Conservation (phyloP, 2,113 vertebrate species). For the Cyanistes caeruleus region DNA sequence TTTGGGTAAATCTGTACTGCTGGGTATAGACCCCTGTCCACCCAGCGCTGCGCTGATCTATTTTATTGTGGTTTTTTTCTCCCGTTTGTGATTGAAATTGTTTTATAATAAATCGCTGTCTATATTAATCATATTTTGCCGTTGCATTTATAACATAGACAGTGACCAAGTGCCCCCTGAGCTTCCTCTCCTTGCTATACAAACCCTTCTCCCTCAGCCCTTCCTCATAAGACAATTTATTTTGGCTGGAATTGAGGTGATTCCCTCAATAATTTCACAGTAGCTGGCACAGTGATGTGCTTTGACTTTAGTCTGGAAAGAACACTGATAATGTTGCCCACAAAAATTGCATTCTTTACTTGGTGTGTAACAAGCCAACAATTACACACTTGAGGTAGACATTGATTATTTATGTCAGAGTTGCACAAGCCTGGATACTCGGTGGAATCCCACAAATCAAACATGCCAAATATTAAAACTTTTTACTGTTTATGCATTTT, state of each 20-base stretch:
- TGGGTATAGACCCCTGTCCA: no score
- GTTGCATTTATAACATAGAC: no score
- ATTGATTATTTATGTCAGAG: background rate
- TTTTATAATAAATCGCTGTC: no score
- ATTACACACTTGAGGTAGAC: background rate
- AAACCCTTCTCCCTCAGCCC: background rate
- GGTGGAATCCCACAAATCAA: background rate
- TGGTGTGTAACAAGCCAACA: background rate
- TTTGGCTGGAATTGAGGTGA: background rate
- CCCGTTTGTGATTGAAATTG: no score
- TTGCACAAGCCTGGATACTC: background rate
- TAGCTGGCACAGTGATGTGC: background rate
- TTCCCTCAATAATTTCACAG: background rate
- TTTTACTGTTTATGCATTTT: background rate
- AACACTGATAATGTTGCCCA: background rate
- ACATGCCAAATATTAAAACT: background rate
- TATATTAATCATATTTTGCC: no score
- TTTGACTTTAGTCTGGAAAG: background rate
- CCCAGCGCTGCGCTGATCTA: no score
- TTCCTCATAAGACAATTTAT: background rate
- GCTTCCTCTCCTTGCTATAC: background rate
- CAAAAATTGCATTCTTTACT: background rate
- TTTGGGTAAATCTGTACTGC: no score
- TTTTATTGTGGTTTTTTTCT: no score
- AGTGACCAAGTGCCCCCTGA: background rate